Conservation (phyloP, 2,113 vertebrate species). For the Hydrolagus affinis region DNA sequence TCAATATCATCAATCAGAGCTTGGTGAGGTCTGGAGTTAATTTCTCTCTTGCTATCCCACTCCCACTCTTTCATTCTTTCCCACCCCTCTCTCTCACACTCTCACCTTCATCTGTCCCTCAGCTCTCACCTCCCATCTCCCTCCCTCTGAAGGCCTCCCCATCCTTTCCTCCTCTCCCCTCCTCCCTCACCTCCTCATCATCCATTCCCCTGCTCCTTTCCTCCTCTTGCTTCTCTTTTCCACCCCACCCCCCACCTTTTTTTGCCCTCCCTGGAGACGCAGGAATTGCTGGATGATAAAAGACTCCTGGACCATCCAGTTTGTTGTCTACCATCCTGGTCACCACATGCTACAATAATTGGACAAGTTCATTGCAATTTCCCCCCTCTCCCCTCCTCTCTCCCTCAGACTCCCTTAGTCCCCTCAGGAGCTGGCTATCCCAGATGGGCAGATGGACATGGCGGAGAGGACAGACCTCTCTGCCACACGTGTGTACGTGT, state of each 20-base stretch:
- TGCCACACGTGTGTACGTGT: no score
- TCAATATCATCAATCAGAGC: constrained; percentile 70
- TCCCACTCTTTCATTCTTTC: no score
- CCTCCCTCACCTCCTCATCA: no score
- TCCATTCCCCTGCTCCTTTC: constrained; percentile 34
- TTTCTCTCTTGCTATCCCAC: constrained; percentile 40
- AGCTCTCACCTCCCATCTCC: not conserved
- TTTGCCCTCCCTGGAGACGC: no score
- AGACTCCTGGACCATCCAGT: no score
- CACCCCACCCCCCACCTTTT: not conserved
- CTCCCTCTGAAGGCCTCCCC: constrained; percentile 24
- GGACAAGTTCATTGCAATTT: no score
- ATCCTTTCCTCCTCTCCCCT: no score
- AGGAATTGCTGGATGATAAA: no score
- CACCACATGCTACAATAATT: no score
- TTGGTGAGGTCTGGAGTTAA: constrained; percentile 66
- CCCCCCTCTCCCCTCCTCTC: not conserved
- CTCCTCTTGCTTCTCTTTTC: constrained; percentile 45
- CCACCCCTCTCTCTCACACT: not conserved
- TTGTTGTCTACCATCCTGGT: no score
- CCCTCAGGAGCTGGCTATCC: constrained; percentile 56
- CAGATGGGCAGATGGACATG: constrained; percentile 38
- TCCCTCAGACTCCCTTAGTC: constrained; percentile 39
- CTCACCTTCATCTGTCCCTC: constrained; percentile 44
- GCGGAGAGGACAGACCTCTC: constrained; percentile 41